phyloP scores from a whole-genome alignment of 1,140 invertebrate species.

The Drosophila seguyi region DNA sequence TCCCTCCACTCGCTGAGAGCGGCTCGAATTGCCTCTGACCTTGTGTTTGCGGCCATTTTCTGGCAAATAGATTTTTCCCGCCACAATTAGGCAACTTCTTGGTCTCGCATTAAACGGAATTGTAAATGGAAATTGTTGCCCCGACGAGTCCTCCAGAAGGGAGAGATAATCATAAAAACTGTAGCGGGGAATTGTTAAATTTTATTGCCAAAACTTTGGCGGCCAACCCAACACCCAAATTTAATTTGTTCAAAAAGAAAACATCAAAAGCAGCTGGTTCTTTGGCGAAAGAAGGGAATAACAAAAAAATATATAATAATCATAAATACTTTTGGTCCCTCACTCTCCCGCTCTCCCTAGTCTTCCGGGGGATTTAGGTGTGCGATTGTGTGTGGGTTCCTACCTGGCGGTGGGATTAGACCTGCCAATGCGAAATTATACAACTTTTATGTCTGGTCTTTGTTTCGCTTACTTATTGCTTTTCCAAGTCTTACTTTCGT shows the following conservation, averaged over 20 bases:
- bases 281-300: conserved; percentile 35
- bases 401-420: conserved; percentile 79
- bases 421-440: conserved; percentile 82
- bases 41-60: conserved; percentile 58
- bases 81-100: conserved; percentile 64
- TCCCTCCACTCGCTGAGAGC: conserved; percentile 63
- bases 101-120: conserved; percentile 53
- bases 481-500: conserved; percentile 34
- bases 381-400: conserved; percentile 48
- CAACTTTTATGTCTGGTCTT: conserved; percentile 66
- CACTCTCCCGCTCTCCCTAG: not conserved
- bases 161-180: conserved; percentile 80
- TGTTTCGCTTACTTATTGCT: conserved; percentile 78
- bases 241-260: conserved; percentile 70
- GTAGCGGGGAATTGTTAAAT: conserved; percentile 79
- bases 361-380: conserved; percentile 30
- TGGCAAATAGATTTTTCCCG: conserved; percentile 69
- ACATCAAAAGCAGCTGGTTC: conserved; percentile 81
- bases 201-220: conserved; percentile 73
- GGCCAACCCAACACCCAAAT: conserved; percentile 41
- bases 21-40: conserved; percentile 79
- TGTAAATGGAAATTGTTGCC: conserved; percentile 63
- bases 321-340: conserved; percentile 64
- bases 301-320: conserved; percentile 49
- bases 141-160: conserved; percentile 25